Evolutionary conservation across 1,140 invertebrate genomes (phyloP).

Genomic region (Tetragonula clypearis): DNA sequence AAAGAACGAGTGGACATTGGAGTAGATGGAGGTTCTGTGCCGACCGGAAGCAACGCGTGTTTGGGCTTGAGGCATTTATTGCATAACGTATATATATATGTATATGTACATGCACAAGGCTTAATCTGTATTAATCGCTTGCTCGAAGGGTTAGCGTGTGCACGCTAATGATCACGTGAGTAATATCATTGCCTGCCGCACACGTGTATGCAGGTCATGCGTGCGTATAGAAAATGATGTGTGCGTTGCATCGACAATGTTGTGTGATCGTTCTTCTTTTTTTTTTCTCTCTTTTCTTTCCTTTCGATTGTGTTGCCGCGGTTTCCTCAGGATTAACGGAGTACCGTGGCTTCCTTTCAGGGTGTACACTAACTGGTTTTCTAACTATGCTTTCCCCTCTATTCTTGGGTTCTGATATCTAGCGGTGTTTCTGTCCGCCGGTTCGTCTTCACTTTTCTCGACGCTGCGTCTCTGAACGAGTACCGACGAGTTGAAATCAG

Average conservation of each 20-base stretch:
- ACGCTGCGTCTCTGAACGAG: conserved; percentile 30
- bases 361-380: conserved; percentile 44
- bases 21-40: not conserved
- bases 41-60: conserved; percentile 28
- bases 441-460: conserved; percentile 2
- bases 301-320: not conserved
- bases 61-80: not conserved
- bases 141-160: conserved; percentile 39
- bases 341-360: conserved; percentile 54
- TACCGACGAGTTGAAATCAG: not conserved
- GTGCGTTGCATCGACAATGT: conserved; percentile 34
- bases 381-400: conserved; percentile 36
- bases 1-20: not conserved
- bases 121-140: conserved; percentile 27
- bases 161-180: conserved; percentile 50
- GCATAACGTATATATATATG: not conserved
- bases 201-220: conserved; percentile 12
- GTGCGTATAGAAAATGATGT: conserved; percentile 7
- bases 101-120: not conserved
- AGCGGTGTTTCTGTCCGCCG: conserved; percentile 11
- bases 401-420: conserved; percentile 29
- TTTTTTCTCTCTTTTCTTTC: not conserved
- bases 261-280: not conserved
- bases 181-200: conserved; percentile 29
- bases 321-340: conserved; percentile 52